These are phyloP conservation scores for Corynorhinus townsendii DNA, from an alignment of 2,113 vertebrate species.

Conservation along the genomic window DNA sequence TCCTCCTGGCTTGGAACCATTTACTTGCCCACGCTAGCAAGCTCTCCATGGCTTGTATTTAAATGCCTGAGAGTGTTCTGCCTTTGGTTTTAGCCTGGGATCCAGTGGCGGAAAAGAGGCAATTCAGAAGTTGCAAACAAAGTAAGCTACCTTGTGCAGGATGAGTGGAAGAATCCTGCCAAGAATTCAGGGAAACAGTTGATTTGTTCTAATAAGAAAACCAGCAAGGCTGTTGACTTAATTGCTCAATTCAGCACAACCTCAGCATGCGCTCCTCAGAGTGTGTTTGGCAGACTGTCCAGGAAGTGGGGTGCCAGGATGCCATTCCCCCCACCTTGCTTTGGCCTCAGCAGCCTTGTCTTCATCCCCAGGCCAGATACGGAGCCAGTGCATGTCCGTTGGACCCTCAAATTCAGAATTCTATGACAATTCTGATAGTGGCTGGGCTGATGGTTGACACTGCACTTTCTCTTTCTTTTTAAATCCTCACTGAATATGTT, in stretches of 20 bases:
- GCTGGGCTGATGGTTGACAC: too few species aligned
- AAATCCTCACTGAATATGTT: not conserved
- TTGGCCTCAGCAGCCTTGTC: fast-evolving
- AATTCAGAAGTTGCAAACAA: slow-evolving; percentile 70
- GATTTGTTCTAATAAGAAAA: not conserved
- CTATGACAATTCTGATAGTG: not conserved
- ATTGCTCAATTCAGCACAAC: not conserved
- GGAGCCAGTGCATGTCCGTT: not conserved
- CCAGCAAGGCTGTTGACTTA: not conserved
- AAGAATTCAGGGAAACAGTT: not conserved
- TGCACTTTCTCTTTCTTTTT: not conserved
- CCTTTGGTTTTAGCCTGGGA: slow-evolving; percentile 61
- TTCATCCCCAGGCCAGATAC: fast-evolving
- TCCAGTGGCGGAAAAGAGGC: slow-evolving; percentile 61
- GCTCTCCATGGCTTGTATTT: not conserved
- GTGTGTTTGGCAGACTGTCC: not conserved
- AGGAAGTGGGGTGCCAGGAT: not conserved
- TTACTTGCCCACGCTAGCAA: not conserved
- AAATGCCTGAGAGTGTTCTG: not conserved
- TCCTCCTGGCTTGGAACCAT: not conserved
- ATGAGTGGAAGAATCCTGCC: not conserved
- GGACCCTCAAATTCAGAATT: not conserved
- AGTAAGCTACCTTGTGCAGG: not conserved
- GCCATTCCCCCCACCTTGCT: fast-evolving
- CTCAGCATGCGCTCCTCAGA: not conserved